Base-by-base conservation (phyloP, 2,888 invertebrate species). In the Lasioglossum oenotherae region DNA sequence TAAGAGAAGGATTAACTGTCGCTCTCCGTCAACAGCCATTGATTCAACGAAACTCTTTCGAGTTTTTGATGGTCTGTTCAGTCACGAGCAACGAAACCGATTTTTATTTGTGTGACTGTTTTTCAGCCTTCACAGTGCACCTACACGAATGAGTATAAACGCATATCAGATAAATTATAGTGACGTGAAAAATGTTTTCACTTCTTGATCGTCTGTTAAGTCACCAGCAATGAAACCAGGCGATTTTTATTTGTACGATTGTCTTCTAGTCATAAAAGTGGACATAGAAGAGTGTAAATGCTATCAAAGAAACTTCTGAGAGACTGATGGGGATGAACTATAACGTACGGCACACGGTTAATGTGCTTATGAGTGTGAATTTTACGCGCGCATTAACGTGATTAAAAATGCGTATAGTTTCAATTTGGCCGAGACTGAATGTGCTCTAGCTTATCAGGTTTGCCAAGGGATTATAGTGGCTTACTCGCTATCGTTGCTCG, bases 401-500 rank as follows among this genome's bases (percentile, higher is more conserved):
- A 53, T 85, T 78, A 86, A 85, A 86, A 86, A 84, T 80, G 49
- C 19, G 53, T 53, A 38, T 19, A 27, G 67, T 78, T 86, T 81
- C 87, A 82, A 89, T 91, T 89, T 80, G 73, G 67, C 14, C 73
- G 41, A 27, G 44, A 44, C 57, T 69, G 64, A 49, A 53, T 67
- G 75, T 81, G 80, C 82, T 75, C 77, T 19, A 74, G 85, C 81
- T 78, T 71, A 76, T 74, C 82, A 75, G 81, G 84, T 89, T 89
- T 91, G 88, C 84, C 83, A 71, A 78, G 78, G 88, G 88, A 90
- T 90, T 90, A 89, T 79, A 60, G 77, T 80, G 79, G 89, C 87
- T 90, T 89, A 82, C 81, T 71, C 71, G 77, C 79, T 79, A 84
- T 90, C 90, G 84, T 88, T 84, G 53, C 81, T n/a, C 69, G 46